Base-by-base conservation (phyloP, 2,888 invertebrate genomes). In the Cheilosia soror region DNA sequence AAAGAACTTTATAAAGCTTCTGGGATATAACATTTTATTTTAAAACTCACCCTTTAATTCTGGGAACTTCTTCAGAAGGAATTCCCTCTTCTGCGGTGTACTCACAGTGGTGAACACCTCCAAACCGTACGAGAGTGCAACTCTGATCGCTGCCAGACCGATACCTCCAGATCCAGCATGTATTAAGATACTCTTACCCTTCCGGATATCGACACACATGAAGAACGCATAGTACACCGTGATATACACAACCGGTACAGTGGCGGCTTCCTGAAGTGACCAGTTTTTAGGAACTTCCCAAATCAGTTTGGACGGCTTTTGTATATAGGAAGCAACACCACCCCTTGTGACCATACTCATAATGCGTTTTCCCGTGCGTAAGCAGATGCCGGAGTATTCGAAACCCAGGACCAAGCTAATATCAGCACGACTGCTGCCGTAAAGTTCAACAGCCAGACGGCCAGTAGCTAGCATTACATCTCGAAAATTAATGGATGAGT, bases 401-500 rank as follows among this genome's bases (percentile, higher is more conserved):
- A 96, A 94, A 0, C 96, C 96, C 87, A 95, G 93, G 0, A 95
- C 94, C 88, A 94, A 94, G 87, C 95, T 95, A 88, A 96, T 94
- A 9, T 94, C 93, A 29, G 94, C 89, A n/a, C 95, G 93, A 0
- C 93, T 93, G 37, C 93, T 93, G 0, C 96, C 96, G 0, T 97
- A 95, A 0, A 96, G 94, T 90, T 98, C 98, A 0, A 95, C 94
- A 6, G 96, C 95, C 5, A 99, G 94, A 89, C 97, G 97, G 1
- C 98, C 98, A 0, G 97, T 97, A 0, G 98, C 97, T 0, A 97
- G 93, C 99, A 99, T 98, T 0, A 99, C 93, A 91, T 99, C 99
- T 89, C 97, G 95, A 95, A 98, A 99, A 93, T 99, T 99, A 13
- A 99, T 91, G 0, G 98, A 94, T 0, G 97, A 93, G 90, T 96